These are phyloP conservation scores for Rhegmatorhina hoffmannsi DNA, from an alignment of 2,113 vertebrate species.

Conservation along the genomic window DNA sequence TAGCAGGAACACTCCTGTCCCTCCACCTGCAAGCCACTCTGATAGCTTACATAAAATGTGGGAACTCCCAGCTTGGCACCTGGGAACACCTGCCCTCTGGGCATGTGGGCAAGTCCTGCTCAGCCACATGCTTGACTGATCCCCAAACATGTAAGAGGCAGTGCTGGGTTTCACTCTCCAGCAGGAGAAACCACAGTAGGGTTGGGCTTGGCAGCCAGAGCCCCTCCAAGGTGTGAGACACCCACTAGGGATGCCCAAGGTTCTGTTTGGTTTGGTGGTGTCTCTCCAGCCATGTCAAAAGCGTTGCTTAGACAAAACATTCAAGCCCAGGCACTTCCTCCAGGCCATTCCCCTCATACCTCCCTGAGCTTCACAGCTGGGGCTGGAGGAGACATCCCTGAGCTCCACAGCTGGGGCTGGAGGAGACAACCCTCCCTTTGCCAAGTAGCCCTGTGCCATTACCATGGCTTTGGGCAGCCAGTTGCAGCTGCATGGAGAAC, in stretches of 20 bases:
- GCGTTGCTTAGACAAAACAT: rapidly evolving
- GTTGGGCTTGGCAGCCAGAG: background rate
- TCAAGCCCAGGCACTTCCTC: background rate
- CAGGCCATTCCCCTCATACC: background rate
- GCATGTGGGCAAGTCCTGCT: background rate
- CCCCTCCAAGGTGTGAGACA: background rate
- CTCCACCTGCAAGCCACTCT: background rate
- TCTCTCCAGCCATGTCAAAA: background rate
- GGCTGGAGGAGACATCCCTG: no score
- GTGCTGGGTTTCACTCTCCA: background rate
- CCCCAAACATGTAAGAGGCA: background rate
- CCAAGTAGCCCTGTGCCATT: background rate
- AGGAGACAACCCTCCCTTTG: background rate
- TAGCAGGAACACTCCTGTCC: background rate
- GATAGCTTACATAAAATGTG: background rate
- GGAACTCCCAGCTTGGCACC: background rate
- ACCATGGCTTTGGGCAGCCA: background rate
- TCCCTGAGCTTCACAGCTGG: background rate
- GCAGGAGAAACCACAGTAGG: background rate
- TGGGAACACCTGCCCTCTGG: background rate
- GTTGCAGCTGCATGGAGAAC: background rate
- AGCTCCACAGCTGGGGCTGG: no score
- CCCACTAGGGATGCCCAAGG: background rate
- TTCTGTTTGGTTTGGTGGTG: background rate
- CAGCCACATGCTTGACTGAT: background rate